Base-by-base conservation (phyloP, 1,140 invertebrate species). In the Euborellia annulipes region DNA sequence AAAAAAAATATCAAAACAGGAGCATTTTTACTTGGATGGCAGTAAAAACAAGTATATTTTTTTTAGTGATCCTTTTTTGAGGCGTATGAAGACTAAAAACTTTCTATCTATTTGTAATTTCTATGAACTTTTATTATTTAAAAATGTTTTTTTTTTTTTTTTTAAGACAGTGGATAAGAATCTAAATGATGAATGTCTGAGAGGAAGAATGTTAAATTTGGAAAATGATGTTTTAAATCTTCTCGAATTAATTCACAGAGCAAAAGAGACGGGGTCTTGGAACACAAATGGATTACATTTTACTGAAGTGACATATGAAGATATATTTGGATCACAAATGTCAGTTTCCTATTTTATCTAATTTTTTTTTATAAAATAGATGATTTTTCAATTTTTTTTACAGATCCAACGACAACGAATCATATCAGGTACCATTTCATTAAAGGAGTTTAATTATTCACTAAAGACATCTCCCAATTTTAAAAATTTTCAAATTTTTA, bases 161-260 rank as follows among this genome's bases (percentile, higher is more conserved):
- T 45, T 20, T 18, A 41, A 42, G 32, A 34, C 14, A 8, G 17
- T 45, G 21, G 16, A 49, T 17, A 21, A 20, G 18, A 14, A 3
- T 41, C 36, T 44, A 34, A 42, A 49, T 18, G 19, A 46, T 42
- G 59, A 46, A 46, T 49, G 7, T 52, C 56, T 14, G 58, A 63
- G 36, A 47, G 54, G 32, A 38, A 43, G 37, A 48, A 58, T 66
- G 46, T 50, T 58, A 34, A 52, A 49, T 52, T 51, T 68, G 3
- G 48, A 65, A 46, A 60, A 51, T 34, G 66, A 68, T 43, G 62
- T 64, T 22, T 52, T 50, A 22, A 58, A 54, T 45, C 55, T 68
- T 18, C 42, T 67, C 34, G 56, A 66, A 52, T 43, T 61, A 1
- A 61, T 68, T 37, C 54, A 55, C 43, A 54, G 64, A 17, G 61